Conservation (phyloP, 37 sponge, comb jelly and placozoan genomes). For the Beroe forskalii region DNA sequence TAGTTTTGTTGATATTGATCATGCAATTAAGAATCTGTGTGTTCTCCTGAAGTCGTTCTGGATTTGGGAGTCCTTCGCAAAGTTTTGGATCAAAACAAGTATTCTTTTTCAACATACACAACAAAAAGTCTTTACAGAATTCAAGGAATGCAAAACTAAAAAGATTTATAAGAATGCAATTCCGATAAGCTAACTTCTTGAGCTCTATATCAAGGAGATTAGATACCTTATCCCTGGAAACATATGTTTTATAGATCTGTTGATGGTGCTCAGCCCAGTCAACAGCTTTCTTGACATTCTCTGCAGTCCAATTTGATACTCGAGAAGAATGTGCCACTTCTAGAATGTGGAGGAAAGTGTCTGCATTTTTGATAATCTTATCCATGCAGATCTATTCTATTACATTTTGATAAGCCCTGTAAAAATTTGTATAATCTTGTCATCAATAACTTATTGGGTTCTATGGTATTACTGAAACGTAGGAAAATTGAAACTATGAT, state of each 20-base stretch:
- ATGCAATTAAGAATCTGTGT: constrained; percentile 37
- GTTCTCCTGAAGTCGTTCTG: background rate
- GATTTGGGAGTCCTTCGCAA: background rate
- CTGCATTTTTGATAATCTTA: constrained; percentile 17
- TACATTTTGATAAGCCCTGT: too few relatives aligned
- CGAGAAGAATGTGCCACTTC: constrained; percentile 13
- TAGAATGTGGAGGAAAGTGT: constrained; percentile 40
- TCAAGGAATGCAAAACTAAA: constrained; percentile 25
- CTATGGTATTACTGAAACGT: too few relatives aligned
- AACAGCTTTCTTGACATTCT: background rate
- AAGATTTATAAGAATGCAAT: constrained; percentile 25
- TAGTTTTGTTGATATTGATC: background rate
- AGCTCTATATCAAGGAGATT: constrained; percentile 6
- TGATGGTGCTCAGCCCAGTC: constrained; percentile 40
- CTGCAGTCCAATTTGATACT: background rate
- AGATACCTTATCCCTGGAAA: background rate
- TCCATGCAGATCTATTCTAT: background rate
- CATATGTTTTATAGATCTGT: background rate
- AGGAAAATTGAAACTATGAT: too few relatives aligned
- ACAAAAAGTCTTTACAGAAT: constrained; percentile 18
- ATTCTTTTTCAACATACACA: background rate
- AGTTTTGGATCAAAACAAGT: background rate
- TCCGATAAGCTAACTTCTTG: constrained; percentile 33
- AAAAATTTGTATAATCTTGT: too few relatives aligned
- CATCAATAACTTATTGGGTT: too few relatives aligned